Evolutionary conservation across 2,113 vertebrate species (phyloP).

Genomic region (Halichoerus grypus): DNA sequence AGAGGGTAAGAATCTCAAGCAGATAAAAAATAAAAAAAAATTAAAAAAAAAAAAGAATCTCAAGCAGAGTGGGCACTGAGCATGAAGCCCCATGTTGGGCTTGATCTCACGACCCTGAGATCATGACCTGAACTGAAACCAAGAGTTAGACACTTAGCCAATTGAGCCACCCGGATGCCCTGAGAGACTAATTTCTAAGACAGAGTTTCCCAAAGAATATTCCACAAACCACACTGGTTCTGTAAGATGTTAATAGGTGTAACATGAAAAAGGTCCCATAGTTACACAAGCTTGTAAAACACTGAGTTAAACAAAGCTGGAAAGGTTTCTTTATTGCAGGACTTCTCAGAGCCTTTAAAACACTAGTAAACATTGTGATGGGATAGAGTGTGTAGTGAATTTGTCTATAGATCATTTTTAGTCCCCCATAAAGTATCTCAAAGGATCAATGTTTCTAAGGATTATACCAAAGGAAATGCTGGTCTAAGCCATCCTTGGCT

Average conservation of each 20-base stretch:
- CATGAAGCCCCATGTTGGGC: background rate
- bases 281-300: slow-evolving; percentile 29
- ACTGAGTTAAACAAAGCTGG: slow-evolving; percentile 42
- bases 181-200: slow-evolving; percentile 60
- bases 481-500: slow-evolving; percentile 30
- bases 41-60: background rate
- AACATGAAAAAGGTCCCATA: background rate
- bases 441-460: slow-evolving; percentile 62
- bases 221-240: background rate
- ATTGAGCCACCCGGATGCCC: background rate
- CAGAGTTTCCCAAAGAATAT: slow-evolving; percentile 45
- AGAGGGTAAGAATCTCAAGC: background rate
- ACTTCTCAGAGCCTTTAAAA: slow-evolving; percentile 47
- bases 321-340: slow-evolving; percentile 19
- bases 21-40: background rate
- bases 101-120: background rate
- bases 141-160: background rate
- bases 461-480: slow-evolving; percentile 23
- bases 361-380: background rate
- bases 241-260: background rate
- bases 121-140: background rate
- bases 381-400: background rate
- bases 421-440: background rate
- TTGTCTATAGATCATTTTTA: background rate
- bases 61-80: background rate